Conservation (phyloP, 2,888 invertebrate species). For the Hyposoter dolosus region DNA sequence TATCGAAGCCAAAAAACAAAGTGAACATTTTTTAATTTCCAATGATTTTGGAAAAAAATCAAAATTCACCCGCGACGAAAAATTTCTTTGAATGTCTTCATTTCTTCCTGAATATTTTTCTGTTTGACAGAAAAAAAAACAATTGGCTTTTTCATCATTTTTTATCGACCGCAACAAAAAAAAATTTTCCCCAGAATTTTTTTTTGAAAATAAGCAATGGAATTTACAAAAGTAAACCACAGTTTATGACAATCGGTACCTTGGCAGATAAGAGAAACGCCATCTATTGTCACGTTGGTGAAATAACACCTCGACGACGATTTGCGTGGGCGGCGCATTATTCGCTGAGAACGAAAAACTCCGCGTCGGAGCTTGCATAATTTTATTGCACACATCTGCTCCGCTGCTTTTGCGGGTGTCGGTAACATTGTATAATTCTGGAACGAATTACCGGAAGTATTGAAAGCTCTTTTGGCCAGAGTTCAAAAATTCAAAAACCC, state of each 20-base stretch:
- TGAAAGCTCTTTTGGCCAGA: slow-evolving; percentile 35
- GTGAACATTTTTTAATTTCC: neutral
- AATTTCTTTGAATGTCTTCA: no score
- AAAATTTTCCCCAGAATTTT: no score
- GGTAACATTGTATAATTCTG: slow-evolving; percentile 55
- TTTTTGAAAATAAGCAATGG: no score
- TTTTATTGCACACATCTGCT: slow-evolving; percentile 22
- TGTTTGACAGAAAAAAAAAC: no score
- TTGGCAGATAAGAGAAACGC: slow-evolving; percentile 25
- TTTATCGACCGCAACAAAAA: no score
- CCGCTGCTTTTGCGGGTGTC: slow-evolving; percentile 45
- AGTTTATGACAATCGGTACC: neutral
- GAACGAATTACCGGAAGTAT: slow-evolving; percentile 55
- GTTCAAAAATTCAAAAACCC: slow-evolving; percentile 30
- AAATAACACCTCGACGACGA: neutral
- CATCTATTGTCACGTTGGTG: slow-evolving; percentile 49
- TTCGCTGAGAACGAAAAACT: slow-evolving; percentile 27
- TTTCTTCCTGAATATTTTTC: no score
- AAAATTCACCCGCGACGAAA: no score
- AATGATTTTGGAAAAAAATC: neutral
- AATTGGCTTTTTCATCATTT: no score
- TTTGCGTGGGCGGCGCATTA: slow-evolving; percentile 28
- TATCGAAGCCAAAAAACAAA: neutral
- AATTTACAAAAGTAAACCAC: no score
- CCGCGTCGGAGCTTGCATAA: slow-evolving; percentile 39